phyloP scores from a whole-genome alignment of 2,797 vertebrate genomes.

The Huso huso region DNA sequence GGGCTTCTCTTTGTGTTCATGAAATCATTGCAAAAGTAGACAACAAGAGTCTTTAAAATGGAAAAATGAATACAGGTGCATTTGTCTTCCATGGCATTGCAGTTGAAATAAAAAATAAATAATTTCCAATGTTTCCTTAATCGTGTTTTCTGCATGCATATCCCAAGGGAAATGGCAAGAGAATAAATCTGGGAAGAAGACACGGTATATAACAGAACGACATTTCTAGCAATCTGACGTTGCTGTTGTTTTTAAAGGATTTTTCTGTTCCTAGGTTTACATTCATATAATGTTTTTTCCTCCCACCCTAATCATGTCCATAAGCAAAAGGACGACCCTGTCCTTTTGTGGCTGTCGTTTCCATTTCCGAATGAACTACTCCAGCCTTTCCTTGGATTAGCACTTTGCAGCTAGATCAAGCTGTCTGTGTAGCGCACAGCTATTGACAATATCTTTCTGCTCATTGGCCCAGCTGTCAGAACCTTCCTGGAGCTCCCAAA shows the following conservation, averaged over 20 bases:
- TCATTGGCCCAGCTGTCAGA: constrained; percentile 36
- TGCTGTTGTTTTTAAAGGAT: no score
- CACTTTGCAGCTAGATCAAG: constrained; percentile 42
- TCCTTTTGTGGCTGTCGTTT: constrained; percentile 47
- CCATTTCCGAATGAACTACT: constrained; percentile 44
- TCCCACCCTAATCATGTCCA: constrained; percentile 49
- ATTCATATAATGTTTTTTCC: neutral
- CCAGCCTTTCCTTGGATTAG: constrained; percentile 41
- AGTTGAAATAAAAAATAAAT: no score
- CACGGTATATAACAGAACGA: no score
- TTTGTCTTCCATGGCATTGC: no score
- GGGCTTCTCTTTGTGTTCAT: neutral
- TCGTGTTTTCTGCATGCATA: no score
- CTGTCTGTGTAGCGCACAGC: constrained; percentile 14
- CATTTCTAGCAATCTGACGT: no score
- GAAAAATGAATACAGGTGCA: no score
- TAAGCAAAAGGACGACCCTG: constrained; percentile 52
- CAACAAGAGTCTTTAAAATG: no score
- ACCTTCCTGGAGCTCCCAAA: constrained; percentile 25
- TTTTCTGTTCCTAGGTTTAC: constrained; percentile 26
- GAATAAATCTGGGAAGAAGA: no score
- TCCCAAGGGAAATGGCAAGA: no score
- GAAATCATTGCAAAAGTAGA: no score
- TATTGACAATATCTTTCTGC: constrained; percentile 25
- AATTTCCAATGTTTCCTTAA: no score